A percentile compares a stretch with the other conserved stretches of the same genome.
Conservation (phyloP, 2,797 vertebrate genomes). For the Huso huso region DNA sequence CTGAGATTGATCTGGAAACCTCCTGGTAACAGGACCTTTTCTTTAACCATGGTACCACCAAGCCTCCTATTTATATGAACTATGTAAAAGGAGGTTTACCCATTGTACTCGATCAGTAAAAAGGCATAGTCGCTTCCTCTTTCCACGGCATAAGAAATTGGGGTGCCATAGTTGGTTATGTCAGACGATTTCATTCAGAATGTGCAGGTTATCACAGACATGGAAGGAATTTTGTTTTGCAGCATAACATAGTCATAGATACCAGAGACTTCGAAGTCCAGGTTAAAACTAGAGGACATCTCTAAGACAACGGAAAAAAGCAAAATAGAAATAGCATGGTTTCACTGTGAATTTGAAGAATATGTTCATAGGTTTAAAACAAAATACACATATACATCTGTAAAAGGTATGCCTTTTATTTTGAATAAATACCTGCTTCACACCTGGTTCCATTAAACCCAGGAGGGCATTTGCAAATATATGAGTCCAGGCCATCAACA, state of each 20-base stretch:
- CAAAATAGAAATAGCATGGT: not conserved
- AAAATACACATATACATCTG: too few relatives aligned
- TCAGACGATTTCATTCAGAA: slow-evolving; percentile 97
- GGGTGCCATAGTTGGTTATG: slow-evolving; percentile 84
- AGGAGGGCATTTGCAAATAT: slow-evolving; percentile 84
- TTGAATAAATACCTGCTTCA: slow-evolving; percentile 85
- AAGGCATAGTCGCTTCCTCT: slow-evolving; percentile 88
- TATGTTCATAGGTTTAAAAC: not conserved
- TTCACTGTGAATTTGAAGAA: too few relatives aligned
- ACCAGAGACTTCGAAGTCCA: slow-evolving; percentile 94
- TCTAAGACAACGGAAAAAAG: slow-evolving; percentile 56
- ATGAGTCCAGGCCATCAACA: slow-evolving; percentile 76
- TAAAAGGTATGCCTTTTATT: too few relatives aligned
- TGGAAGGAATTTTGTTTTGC: slow-evolving; percentile 76
- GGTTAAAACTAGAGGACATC: slow-evolving; percentile 88
- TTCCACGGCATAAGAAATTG: slow-evolving; percentile 88
- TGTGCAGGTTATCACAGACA: slow-evolving; percentile 79
- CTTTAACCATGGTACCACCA: too few relatives aligned
- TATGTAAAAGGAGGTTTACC: slow-evolving; percentile 51
- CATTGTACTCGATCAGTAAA: slow-evolving; percentile 94
- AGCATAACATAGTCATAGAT: slow-evolving; percentile 90
- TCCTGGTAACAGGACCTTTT: too few relatives aligned
- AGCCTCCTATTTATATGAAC: too few relatives aligned
- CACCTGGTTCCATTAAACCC: slow-evolving; percentile 97
- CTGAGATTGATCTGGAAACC: too few relatives aligned